These are phyloP conservation scores for Lycopodina hypogea DNA, from an alignment of 37 sponge, comb jelly and placozoan species.

Conservation along the genomic window DNA sequence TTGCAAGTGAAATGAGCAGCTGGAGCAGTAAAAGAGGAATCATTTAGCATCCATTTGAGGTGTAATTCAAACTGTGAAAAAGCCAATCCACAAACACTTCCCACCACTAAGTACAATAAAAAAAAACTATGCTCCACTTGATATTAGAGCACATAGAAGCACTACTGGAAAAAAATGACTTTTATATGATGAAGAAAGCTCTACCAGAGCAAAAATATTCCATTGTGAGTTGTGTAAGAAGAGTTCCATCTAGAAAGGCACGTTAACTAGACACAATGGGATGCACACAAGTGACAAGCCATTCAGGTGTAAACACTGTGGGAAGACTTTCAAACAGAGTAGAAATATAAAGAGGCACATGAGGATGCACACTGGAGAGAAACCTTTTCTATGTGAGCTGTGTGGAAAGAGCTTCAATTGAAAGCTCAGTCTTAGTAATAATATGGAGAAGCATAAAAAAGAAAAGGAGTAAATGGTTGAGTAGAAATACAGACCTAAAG, in stretches of 20 bases:
- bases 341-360: constrained; percentile 43
- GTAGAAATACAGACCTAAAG: too few species aligned
- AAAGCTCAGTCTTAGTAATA: constrained; percentile 36
- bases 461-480: too few species aligned
- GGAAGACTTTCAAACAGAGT: constrained; percentile 35
- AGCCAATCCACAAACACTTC: too few species aligned
- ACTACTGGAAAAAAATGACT: too few species aligned
- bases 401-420: constrained; percentile 38
- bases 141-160: background rate
- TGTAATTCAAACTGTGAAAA: constrained; percentile 17
- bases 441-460: constrained; percentile 10
- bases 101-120: too few species aligned
- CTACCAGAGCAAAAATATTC: constrained; percentile 11
- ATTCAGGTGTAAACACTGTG: constrained; percentile 54
- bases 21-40: constrained; percentile 35
- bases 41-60: constrained; percentile 53
- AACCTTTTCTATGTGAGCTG: constrained; percentile 56
- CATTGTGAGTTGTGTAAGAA: too few species aligned
- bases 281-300: constrained; percentile 23
- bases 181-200: too few species aligned
- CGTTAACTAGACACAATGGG: too few species aligned
- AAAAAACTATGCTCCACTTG: background rate
- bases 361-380: constrained; percentile 40
- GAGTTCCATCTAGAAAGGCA: too few species aligned
- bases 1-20: too few species aligned